Evolutionary conservation across 2,113 vertebrate species (phyloP).

Genomic region (Plestiodon gilberti): DNA sequence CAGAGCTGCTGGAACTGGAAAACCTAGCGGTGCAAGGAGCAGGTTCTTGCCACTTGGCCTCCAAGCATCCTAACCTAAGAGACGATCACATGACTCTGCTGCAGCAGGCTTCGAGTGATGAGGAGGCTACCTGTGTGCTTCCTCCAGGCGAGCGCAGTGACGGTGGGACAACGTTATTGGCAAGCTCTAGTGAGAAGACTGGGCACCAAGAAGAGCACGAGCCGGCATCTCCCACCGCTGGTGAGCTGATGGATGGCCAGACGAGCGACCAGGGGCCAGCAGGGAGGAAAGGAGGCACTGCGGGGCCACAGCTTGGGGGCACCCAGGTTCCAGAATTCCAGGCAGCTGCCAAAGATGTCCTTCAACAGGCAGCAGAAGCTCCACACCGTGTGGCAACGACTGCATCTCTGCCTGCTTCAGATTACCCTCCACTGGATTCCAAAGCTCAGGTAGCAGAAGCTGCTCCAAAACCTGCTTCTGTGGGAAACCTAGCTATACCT

Average conservation of each 20-base stretch:
- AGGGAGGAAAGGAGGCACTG: fast-evolving
- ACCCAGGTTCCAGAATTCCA: fast-evolving
- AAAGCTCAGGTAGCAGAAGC: neutral
- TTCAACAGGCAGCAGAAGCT: neutral
- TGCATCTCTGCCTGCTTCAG: fast-evolving
- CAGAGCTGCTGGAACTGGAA: neutral
- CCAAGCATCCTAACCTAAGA: neutral
- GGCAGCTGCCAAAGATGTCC: fast-evolving
- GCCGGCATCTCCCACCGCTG: fast-evolving
- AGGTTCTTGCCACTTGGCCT: fast-evolving
- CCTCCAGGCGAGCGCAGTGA: fast-evolving
- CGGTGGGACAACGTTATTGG: fast-evolving
- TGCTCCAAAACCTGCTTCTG: too few species aligned
- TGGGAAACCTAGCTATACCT: fast-evolving
- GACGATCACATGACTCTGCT: neutral
- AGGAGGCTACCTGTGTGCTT: neutral
- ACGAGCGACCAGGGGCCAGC: neutral
- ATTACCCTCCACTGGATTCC: fast-evolving
- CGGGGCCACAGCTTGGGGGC: fast-evolving
- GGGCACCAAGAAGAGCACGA: neutral
- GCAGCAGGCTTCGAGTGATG: fast-evolving
- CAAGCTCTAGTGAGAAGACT: fast-evolving
- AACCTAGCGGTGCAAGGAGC: fast-evolving
- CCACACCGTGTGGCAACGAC: fast-evolving
- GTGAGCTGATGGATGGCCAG: too few species aligned